phyloP scores from a whole-genome alignment of 2,888 invertebrate genomes.

The Xylota segnis region DNA sequence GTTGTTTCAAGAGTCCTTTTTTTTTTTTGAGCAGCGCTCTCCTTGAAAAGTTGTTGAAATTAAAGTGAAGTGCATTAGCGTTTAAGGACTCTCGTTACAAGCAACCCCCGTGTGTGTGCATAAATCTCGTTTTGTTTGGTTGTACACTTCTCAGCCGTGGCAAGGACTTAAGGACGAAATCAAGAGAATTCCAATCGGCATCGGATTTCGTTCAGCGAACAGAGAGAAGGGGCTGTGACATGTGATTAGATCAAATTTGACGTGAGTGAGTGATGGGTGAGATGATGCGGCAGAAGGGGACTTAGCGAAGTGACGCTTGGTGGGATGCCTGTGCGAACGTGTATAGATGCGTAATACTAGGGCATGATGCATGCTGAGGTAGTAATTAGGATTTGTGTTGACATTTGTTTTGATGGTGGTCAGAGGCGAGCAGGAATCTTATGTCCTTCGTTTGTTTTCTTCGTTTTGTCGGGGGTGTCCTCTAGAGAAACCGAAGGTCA shows the following conservation, averaged over 20 bases:
- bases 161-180: slow-evolving; percentile 43
- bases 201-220: slow-evolving; percentile 62
- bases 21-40: slow-evolving; percentile 37
- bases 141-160: slow-evolving; percentile 68
- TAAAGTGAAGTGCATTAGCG: slow-evolving; percentile 76
- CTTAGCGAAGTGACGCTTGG: slow-evolving; percentile 1
- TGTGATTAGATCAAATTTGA: slow-evolving; percentile 76
- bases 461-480: background rate
- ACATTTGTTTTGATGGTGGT: slow-evolving; percentile 58
- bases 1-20: slow-evolving; percentile 70
- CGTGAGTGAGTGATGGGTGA: slow-evolving; percentile 72
- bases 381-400: slow-evolving; percentile 64
- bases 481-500: no score
- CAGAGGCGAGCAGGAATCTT: background rate
- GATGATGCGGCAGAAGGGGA: slow-evolving; percentile 35
- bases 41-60: slow-evolving; percentile 62
- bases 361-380: slow-evolving; percentile 33
- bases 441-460: background rate
- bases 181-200: slow-evolving; percentile 60
- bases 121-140: slow-evolving; percentile 60
- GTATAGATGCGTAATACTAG: background rate
- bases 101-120: slow-evolving; percentile 62
- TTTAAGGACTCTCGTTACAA: slow-evolving; percentile 53
- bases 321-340: slow-evolving; percentile 36
- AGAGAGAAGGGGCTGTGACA: slow-evolving; percentile 68